Evolutionary conservation across 2,797 vertebrate species (phyloP).

Genomic region (Pristis pectinata): DNA sequence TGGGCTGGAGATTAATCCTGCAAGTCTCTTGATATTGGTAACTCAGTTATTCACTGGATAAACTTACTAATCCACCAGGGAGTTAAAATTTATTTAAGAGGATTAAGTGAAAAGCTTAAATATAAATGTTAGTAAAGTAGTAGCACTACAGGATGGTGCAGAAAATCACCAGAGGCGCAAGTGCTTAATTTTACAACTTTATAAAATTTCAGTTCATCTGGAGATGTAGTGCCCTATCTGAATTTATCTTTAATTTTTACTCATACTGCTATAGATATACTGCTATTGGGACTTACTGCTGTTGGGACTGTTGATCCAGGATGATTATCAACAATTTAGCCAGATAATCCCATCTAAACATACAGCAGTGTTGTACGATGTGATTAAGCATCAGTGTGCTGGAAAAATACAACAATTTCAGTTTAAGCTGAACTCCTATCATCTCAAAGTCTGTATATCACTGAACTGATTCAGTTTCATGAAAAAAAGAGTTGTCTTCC

Average conservation of each 20-base stretch:
- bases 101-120: slow-evolving; percentile 1
- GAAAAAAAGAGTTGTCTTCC: not conserved
- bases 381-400: not conserved
- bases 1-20: not conserved
- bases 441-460: not conserved
- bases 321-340: not conserved
- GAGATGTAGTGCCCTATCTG: not conserved
- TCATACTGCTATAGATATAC: not conserved
- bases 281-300: not conserved
- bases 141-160: not conserved
- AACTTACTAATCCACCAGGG: not conserved
- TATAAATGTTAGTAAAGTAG: not conserved
- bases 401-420: not conserved
- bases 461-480: not conserved
- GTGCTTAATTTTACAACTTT: not conserved
- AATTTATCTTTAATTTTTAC: not conserved
- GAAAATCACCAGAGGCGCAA: not conserved
- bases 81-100: slow-evolving; percentile 19
- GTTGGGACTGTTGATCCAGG: not conserved
- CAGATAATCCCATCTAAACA: not conserved
- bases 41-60: not conserved
- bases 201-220: not conserved
- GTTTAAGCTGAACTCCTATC: not conserved
- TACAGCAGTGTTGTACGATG: too few species aligned
- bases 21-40: not conserved